These are phyloP conservation scores for Numida meleagris DNA, from an alignment of 2,113 vertebrate species.

Conservation along the genomic window DNA sequence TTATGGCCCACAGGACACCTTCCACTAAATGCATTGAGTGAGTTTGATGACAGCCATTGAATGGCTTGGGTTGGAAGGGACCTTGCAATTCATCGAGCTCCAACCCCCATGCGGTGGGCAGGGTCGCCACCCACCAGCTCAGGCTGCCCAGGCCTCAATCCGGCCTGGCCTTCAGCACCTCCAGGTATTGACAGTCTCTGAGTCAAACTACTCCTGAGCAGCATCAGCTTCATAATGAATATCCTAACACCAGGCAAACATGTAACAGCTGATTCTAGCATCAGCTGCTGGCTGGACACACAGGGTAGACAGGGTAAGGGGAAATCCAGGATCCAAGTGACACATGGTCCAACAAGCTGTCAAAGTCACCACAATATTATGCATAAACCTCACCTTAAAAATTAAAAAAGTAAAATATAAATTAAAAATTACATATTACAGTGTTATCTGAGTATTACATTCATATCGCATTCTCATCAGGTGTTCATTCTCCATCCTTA, in stretches of 20 bases:
- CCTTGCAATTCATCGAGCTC: no score
- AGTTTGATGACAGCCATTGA: not conserved
- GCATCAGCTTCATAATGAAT: not conserved
- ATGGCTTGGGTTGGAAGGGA: no score
- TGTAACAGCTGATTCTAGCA: not conserved
- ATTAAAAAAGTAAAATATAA: not conserved
- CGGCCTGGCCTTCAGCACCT: no score
- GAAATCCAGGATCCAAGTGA: not conserved
- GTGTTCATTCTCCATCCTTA: not conserved
- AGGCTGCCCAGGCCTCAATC: no score
- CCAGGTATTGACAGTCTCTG: not conserved
- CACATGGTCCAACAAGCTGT: not conserved
- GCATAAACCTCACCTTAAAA: not conserved
- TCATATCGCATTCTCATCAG: not conserved
- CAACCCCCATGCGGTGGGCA: no score
- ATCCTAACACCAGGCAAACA: not conserved
- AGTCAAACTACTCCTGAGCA: not conserved
- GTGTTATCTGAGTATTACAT: not conserved
- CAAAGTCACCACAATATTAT: not conserved
- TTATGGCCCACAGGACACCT: not conserved
- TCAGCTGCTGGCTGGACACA: not conserved
- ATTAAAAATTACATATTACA: not conserved
- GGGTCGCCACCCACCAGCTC: no score
- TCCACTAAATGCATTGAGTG: not conserved
- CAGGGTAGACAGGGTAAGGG: rapidly evolving